Evolutionary conservation across 2,888 invertebrate species (phyloP).

Genomic region (Exephanes ischioxanthus): DNA sequence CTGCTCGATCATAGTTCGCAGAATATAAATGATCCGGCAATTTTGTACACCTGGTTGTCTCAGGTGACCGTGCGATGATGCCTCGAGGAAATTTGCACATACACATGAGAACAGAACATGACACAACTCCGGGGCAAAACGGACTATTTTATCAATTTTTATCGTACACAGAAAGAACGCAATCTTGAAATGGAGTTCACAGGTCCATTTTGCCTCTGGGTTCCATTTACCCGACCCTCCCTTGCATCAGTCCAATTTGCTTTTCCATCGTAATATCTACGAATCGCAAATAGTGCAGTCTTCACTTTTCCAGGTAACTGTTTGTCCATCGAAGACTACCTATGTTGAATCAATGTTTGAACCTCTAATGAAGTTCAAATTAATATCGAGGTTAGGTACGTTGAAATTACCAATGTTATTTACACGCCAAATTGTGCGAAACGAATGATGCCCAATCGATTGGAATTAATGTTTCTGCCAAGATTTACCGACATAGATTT

Average conservation of each 20-base stretch:
- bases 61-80: neutral
- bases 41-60: slow-evolving; percentile 25
- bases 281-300: neutral
- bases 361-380: neutral
- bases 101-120: neutral
- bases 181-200: no score
- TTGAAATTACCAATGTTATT: neutral
- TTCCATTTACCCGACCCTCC: neutral
- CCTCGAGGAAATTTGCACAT: slow-evolving; percentile 4
- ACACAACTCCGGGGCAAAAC: neutral
- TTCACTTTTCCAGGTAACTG: neutral
- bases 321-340: neutral
- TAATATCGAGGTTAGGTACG: neutral
- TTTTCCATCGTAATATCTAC: neutral
- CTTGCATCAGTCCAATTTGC: neutral
- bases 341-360: neutral
- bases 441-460: neutral
- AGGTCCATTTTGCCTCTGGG: neutral
- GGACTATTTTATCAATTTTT: neutral
- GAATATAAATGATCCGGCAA: slow-evolving; percentile 25
- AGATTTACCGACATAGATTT: neutral
- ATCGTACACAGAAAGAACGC: neutral
- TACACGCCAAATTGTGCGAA: neutral
- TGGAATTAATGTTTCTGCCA: neutral
- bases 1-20: slow-evolving; percentile 24